phyloP scores from a whole-genome alignment of 1,140 invertebrate genomes.

The Geopemphigus sp. region DNA sequence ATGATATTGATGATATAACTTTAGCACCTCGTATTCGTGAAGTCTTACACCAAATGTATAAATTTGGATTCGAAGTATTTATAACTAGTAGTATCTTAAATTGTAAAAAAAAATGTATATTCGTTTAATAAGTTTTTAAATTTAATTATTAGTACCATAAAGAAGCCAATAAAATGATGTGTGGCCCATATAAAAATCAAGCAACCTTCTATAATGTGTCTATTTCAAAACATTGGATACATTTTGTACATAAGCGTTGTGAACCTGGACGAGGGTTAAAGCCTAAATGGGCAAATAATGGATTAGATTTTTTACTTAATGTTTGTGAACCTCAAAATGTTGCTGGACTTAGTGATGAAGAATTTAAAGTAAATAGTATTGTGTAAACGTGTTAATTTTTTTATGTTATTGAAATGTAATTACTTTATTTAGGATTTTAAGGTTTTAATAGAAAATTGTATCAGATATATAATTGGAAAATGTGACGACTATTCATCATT shows the following conservation, averaged over 20 bases:
- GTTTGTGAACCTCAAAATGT: slow-evolving; percentile 80
- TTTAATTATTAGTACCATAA: slow-evolving; percentile 69
- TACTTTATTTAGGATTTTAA: slow-evolving; percentile 62
- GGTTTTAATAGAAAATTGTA: slow-evolving; percentile 69
- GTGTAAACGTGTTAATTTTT: not conserved
- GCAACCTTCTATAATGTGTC: slow-evolving; percentile 62
- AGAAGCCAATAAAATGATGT: slow-evolving; percentile 69
- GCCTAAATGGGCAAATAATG: slow-evolving; percentile 81
- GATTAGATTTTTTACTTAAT: slow-evolving; percentile 78
- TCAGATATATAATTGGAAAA: slow-evolving; percentile 75
- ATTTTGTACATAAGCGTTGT: slow-evolving; percentile 76
- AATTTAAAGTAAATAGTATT: slow-evolving; percentile 69
- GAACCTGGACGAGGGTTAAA: slow-evolving; percentile 77
- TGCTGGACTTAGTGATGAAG: slow-evolving; percentile 67
- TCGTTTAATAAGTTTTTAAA: slow-evolving; percentile 15
- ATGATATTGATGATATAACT: slow-evolving; percentile 61
- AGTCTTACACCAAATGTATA: slow-evolving; percentile 81
- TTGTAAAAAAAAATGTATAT: not conserved
- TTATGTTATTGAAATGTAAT: not conserved
- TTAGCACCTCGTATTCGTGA: slow-evolving; percentile 69
- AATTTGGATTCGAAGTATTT: slow-evolving; percentile 80
- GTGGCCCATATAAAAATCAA: slow-evolving; percentile 56
- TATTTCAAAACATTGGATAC: slow-evolving; percentile 85
- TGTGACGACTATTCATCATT: slow-evolving; percentile 55
- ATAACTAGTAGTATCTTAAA: not conserved